These are phyloP conservation scores for Eueides isabella DNA, from an alignment of 1,140 invertebrate species.

Conservation along the genomic window DNA sequence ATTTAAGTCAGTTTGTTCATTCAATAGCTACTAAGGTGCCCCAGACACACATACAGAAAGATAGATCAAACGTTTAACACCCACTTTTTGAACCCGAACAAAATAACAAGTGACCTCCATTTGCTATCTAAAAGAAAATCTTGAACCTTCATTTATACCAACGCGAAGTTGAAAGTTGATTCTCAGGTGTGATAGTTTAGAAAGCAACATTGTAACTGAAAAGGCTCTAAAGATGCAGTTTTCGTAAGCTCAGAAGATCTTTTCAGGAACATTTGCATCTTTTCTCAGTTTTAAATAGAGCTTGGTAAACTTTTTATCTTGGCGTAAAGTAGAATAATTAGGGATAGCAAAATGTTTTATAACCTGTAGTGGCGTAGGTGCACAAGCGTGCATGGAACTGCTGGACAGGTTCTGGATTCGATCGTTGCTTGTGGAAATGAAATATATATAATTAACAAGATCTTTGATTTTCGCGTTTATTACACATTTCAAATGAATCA, in stretches of 20 bases:
- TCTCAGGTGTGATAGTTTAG: slow-evolving; percentile 11
- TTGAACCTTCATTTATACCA: not conserved
- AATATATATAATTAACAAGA: no score
- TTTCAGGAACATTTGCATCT: not conserved
- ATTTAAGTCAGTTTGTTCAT: no score
- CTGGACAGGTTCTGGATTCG: no score
- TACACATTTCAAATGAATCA: no score
- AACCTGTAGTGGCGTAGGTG: no score
- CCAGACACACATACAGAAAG: no score
- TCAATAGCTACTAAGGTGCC: no score
- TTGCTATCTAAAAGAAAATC: slow-evolving; percentile 4
- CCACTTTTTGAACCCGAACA: no score
- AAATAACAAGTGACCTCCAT: slow-evolving; percentile 1
- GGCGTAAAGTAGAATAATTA: not conserved
- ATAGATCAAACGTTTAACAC: no score
- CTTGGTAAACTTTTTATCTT: not conserved
- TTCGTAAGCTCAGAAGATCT: not conserved
- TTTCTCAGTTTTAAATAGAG: not conserved
- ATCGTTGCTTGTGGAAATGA: no score
- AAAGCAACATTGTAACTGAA: slow-evolving; percentile 1
- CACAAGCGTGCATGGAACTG: no score
- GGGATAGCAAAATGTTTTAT: not conserved
- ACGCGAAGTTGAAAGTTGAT: slow-evolving; percentile 7
- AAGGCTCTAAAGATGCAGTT: not conserved
- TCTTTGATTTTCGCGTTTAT: no score